Evolutionary conservation across 2,888 invertebrate genomes (phyloP), one percentile per base, ranked within the genome.

Genomic region (Choristoneura rosaceana): DNA sequence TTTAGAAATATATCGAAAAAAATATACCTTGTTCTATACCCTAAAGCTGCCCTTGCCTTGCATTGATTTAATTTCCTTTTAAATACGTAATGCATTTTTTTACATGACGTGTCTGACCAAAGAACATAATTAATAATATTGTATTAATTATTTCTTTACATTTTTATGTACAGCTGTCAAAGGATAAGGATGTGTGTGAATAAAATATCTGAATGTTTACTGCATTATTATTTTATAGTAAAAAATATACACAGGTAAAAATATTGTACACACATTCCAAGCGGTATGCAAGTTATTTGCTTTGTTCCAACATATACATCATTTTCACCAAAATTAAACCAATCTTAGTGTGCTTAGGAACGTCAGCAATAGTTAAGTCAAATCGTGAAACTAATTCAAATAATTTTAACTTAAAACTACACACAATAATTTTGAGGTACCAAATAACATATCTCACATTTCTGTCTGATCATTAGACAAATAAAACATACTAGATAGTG

Each of bases 211-310:
- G 85, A 80, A 80, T 78, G 82, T 62, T 89, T 87, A 92, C 92
- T 92, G 93, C 92, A 92, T 93, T 89, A 92, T 90, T 88, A 88
- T 93, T 94, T 94, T 93, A 93, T 93, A 93, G 89, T 91, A 93
- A 92, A 91, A 90, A 94, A 93, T 91, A 93, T 93, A 93, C 88
- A 90, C 87, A 88, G 86, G 87, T 89, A 89, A 91, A 76, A 91
- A 91, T 87, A 87, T 88, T 89, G 88, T 92, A 92, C 91, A 93
- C 89, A 89, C 86, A 78, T 91, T 88, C 90, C 89, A 92, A 91
- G 88, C 83, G 88, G 85, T 85, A 83, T 87, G 88, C 81, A 78
- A 87, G 87, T 86, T 41, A 25, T 41, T 68, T 68, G 59, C 73
- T 50, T 59, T 59, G 68, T 64, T 69, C 64, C 66, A 71, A 61